Base-by-base conservation (phyloP, 2,113 vertebrate genomes). In the Fregata magnificens region DNA sequence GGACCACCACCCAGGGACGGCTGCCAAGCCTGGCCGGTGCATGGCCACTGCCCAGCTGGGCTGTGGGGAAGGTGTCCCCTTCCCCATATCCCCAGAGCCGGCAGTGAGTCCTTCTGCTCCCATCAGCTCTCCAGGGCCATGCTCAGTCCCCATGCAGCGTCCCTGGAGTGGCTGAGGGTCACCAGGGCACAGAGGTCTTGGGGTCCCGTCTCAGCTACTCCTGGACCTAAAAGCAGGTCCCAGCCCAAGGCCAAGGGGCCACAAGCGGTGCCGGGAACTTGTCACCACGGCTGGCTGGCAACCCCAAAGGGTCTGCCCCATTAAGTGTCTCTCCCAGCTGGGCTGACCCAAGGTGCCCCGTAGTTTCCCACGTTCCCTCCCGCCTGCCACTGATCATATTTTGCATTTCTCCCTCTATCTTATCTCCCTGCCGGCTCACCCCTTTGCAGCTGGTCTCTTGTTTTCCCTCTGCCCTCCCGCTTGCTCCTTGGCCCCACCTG, bases 381-480 rank as follows among this genome's bases (percentile, higher is more conserved):
- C 0, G 13, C 89, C 93, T 86, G 80, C 55, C 24, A 82, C 47
- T 80, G 90, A 2, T 96, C 93, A 93, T 97, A 93, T 88, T 97
- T 97, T 94, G 95, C 95, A 97, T 98, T 97, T 97, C 96, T 97
- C 61, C 25, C 63, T 69, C 86, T 97, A 92, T 94, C 97, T 98
- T 97, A 97, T 94, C 97, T 96, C 38, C 61, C 40, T 0, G 5
- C 50, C 0, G 2, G 65, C 86, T 95, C 86, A 87, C 49, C 56
- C 72, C 42, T 95, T 94, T 82, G 93, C 96, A 97, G 97, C 95
- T 97, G 97, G 91, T 72, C 56, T 90, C 82, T 95, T 96, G 87
- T 97, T 95, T 98, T 97, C 49, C 42, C 31, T 88, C 74, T 81
- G 62, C 82, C n/a, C 58, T 88, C 53, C 79, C 62, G 38, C 34